Percentiles rank a stretch among this genome's conserved stretches.
These are phyloP conservation scores for Graptemys geographica DNA, from an alignment of 2,797 vertebrate genomes.

Conservation along the genomic window DNA sequence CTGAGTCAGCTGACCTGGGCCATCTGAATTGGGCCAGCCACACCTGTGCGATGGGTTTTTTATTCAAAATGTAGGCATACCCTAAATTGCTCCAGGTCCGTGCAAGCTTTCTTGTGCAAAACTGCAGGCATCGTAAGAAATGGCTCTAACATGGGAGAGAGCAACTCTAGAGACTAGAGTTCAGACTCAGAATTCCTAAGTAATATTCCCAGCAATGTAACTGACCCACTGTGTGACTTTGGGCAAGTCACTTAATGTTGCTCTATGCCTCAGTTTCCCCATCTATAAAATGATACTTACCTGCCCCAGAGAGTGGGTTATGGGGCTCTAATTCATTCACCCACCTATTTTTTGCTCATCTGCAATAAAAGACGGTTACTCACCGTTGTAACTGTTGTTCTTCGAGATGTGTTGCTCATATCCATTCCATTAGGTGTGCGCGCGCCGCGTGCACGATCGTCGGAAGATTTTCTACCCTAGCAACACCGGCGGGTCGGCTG, in stretches of 20 bases:
- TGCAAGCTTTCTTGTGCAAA: neutral
- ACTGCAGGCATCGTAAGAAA: neutral
- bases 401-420: too few species aligned
- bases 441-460: too few species aligned
- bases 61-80: neutral
- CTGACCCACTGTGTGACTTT: neutral
- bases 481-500: too few species aligned
- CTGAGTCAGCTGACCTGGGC: neutral
- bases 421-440: too few species aligned
- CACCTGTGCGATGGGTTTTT: neutral
- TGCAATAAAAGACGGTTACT: too few species aligned
- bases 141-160: neutral
- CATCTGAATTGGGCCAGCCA: neutral
- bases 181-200: neutral
- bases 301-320: neutral
- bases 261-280: neutral
- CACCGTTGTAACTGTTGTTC: too few species aligned
- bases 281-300: neutral
- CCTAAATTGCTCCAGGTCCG: neutral
- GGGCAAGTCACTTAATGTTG: neutral
- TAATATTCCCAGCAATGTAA: accelerated
- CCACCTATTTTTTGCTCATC: constrained; percentile 3
- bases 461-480: too few species aligned
- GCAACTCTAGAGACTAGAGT: neutral
- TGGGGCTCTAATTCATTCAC: neutral